A percentile compares a stretch with the other conserved stretches of the same genome.
These are phyloP conservation scores for Zeugodacus cucurbitae DNA, from an alignment of 1,140 invertebrate species.

Conservation along the genomic window DNA sequence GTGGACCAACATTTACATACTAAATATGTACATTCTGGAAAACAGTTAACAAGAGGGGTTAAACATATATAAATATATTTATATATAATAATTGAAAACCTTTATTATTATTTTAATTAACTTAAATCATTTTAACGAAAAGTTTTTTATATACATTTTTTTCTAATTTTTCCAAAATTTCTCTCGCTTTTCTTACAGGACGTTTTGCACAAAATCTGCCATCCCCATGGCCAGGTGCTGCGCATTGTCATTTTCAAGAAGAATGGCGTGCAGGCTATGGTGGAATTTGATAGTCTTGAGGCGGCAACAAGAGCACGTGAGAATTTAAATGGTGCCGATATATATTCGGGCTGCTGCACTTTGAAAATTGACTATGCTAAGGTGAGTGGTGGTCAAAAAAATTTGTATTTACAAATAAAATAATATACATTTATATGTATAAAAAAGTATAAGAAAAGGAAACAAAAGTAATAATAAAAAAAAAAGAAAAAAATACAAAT, in stretches of 20 bases:
- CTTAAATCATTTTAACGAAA: background rate
- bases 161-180: background rate
- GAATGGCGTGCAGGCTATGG: constrained; percentile 98
- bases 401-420: background rate
- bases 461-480: background rate
- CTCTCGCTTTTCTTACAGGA: constrained; percentile 78
- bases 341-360: constrained; percentile 99
- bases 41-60: too few species aligned
- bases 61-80: too few species aligned
- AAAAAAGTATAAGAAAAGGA: background rate
- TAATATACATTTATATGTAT: background rate
- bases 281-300: constrained; percentile 97
- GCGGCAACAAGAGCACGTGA: constrained; percentile 95
- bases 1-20: too few species aligned
- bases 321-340: constrained; percentile 95
- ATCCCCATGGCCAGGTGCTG: constrained; percentile 93
- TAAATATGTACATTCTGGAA: too few species aligned
- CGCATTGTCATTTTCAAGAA: constrained; percentile 99
- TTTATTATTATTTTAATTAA: background rate
- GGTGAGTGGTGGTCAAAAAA: constrained; percentile 73
- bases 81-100: too few species aligned
- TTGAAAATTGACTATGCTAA: constrained; percentile 99
- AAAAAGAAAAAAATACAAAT: background rate
- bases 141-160: too few species aligned
- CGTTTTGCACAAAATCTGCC: constrained; percentile 96